Percentiles rank a stretch among this genome's conserved stretches.
Conservation (phyloP, 2,888 invertebrate species). For the Ophonus ardosiacus region DNA sequence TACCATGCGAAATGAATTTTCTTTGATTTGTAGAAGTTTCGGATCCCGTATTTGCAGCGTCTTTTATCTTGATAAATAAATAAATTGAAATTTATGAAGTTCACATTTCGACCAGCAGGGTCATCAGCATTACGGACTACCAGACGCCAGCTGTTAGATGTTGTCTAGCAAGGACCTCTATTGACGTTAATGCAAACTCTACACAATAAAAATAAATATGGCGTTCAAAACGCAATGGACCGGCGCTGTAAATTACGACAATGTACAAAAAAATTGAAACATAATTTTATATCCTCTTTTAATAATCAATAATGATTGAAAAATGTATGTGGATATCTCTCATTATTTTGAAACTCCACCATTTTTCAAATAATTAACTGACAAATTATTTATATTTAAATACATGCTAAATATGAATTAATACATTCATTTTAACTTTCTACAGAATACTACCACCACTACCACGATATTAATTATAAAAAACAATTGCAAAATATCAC, state of each 20-base stretch:
- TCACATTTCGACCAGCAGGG: conserved; percentile 61
- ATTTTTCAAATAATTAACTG: neutral
- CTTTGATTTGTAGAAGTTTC: conserved; percentile 36
- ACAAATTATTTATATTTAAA: too few relatives aligned
- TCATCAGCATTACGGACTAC: conserved; percentile 60
- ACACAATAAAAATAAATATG: conserved; percentile 6
- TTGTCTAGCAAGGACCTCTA: conserved; percentile 40
- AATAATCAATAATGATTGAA: conserved; percentile 3
- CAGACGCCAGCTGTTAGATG: conserved; percentile 54
- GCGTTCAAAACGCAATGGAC: neutral
- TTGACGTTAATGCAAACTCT: conserved; percentile 24
- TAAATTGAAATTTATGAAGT: conserved; percentile 64
- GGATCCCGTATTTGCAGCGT: conserved; percentile 48
- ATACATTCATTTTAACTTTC: neutral
- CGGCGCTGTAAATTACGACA: neutral
- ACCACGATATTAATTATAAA: neutral
- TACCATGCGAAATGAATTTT: conserved; percentile 25
- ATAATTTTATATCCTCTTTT: conserved; percentile 7
- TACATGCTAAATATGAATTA: neutral
- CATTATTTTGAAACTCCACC: too few relatives aligned
- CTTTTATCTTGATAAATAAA: conserved; percentile 64
- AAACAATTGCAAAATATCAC: neutral
- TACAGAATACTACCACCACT: neutral
- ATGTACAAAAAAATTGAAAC: conserved; percentile 16
- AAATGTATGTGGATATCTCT: neutral